Base-by-base conservation (phyloP, 2,797 vertebrate species). In the Mormyrops attenuatus region DNA sequence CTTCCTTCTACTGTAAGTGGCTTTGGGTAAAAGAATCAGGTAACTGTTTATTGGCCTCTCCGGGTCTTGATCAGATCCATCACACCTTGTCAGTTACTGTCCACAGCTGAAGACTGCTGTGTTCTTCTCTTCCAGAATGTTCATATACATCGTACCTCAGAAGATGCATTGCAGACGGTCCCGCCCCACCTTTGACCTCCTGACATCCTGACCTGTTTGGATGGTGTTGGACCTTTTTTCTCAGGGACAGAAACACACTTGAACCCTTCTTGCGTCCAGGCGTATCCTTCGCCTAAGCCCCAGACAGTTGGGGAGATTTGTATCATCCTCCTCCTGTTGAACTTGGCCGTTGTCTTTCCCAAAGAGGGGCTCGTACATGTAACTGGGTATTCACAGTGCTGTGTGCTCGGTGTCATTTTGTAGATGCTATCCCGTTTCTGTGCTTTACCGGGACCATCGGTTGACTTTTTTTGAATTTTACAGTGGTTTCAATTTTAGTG, bases 81-180 rank as follows among this genome's bases (percentile, higher is more conserved):
- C 17, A 44, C 41, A 47, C 20, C 41, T 22, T n/a, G 41, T 82
- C 7, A 20, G 73, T 80, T 41, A 47, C 77, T 82, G 38, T 38
- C 66, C 34, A 73, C 66, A 38, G 15, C 69, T 41, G 34, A 77
- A 41, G 44, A n/a, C 49, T 30, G 8, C 11, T 30, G 44, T 85
- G 49, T n/a, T 69, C n/a, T 9, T 90, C 20, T 84, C 92, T 93
- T 95, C 52, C 95, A 98, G 97, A 98, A 98, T 34, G 97, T 98
- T 57, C 95, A 96, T 26, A 92, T 98, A 90, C 95, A 97, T 84
- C 97, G 97, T 30, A 96, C 96, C 0, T 91, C 96, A 49, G 93
- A 95, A 92, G 97, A 97, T 38, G 97, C 97, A 91, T 90, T 98
- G 94, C 95, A 95, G 95, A 98, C 97, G 0, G 96, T 98, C 30